Percentiles rank a stretch among this genome's conserved stretches.
Evolutionary conservation across 2,797 vertebrate species (phyloP).

Genomic region (Diplodus puntazzo): DNA sequence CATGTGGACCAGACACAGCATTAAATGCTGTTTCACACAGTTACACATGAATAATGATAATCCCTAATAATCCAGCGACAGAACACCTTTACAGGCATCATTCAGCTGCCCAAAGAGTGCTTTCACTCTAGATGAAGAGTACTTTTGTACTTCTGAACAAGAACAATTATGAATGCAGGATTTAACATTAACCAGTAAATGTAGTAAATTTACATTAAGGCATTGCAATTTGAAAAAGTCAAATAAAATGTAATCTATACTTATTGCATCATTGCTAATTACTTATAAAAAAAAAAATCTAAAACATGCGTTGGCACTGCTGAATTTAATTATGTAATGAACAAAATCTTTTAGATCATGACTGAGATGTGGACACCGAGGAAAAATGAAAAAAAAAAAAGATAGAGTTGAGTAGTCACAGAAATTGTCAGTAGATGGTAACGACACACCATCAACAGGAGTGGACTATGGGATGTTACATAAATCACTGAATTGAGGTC

Average conservation of each 20-base stretch:
- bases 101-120: not conserved
- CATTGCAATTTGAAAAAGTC: not conserved
- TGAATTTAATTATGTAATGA: slow-evolving; percentile 22
- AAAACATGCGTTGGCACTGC: not conserved
- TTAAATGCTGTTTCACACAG: slow-evolving; percentile 18
- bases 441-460: slow-evolving; percentile 32
- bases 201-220: not conserved
- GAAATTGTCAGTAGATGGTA: slow-evolving; percentile 4
- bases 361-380: not conserved
- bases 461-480: slow-evolving; percentile 59
- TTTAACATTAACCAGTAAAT: too few species aligned
- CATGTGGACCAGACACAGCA: not conserved
- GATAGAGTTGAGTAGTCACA: not conserved
- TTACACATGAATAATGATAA: slow-evolving; percentile 11
- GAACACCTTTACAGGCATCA: not conserved
- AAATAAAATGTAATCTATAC: not conserved
- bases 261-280: not conserved
- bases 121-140: not conserved
- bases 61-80: slow-evolving; percentile 1
- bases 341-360: slow-evolving; percentile 2
- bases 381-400: not conserved
- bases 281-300: slow-evolving; percentile 1
- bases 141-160: not conserved
- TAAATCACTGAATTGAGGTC: slow-evolving; percentile 76
- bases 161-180: not conserved